Percentiles rank a stretch among this genome's conserved stretches.
Evolutionary conservation across 2,113 vertebrate species (phyloP).

Genomic region (Aspiorhynchus laticeps): DNA sequence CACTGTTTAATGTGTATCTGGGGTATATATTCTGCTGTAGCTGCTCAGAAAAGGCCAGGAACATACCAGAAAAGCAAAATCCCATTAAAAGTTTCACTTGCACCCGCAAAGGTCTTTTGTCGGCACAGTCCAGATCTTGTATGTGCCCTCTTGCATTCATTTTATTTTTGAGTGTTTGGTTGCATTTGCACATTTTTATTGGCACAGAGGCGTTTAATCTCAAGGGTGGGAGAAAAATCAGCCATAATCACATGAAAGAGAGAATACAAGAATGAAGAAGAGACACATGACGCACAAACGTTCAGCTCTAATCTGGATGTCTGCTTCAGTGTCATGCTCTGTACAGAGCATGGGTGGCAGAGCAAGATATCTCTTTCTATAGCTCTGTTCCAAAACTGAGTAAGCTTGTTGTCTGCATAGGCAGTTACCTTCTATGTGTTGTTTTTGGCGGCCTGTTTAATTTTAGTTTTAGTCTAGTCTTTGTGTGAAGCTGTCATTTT

Average conservation of each 20-base stretch:
- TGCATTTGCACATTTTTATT: slow-evolving; percentile 13
- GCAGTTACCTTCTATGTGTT: background rate
- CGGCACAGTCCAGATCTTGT: background rate
- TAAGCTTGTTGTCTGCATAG: slow-evolving; percentile 12
- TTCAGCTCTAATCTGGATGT: slow-evolving; percentile 4
- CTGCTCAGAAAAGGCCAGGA: background rate
- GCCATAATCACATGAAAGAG: background rate
- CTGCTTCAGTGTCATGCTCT: slow-evolving; percentile 15
- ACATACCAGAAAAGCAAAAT: background rate
- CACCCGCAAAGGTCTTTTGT: background rate
- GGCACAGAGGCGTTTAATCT: background rate
- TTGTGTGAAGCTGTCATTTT: no score
- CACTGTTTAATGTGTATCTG: background rate
- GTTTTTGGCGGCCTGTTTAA: no score
- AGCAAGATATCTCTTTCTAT: background rate
- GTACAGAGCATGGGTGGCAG: slow-evolving; percentile 14
- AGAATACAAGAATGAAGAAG: background rate
- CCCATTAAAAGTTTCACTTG: background rate
- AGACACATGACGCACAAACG: background rate
- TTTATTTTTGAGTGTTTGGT: background rate
- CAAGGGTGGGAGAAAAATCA: slow-evolving; percentile 16
- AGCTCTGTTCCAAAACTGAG: background rate
- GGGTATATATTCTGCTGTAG: background rate
- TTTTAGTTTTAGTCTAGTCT: no score
- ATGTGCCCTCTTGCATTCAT: background rate